phyloP scores from a whole-genome alignment of 2,888 invertebrate genomes.

The Archips xylosteana region DNA sequence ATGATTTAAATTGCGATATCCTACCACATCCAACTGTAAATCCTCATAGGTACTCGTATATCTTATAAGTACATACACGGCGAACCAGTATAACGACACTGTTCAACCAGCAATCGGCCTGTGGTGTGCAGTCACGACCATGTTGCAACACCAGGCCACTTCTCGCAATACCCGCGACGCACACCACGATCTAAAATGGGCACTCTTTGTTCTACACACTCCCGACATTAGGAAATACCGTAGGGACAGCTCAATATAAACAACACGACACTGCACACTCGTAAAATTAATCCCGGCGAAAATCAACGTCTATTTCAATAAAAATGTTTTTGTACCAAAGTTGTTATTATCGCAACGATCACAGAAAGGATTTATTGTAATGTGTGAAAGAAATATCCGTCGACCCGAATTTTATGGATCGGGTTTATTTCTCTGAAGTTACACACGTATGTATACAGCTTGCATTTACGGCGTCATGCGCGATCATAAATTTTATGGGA shows the following conservation, averaged over 20 bases:
- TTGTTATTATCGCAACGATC: constrained; percentile 33
- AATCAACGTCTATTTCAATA: constrained; percentile 8
- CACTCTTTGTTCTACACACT: constrained; percentile 56
- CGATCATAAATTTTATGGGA: constrained; percentile 76
- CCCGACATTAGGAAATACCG: constrained; percentile 11
- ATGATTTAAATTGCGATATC: background rate
- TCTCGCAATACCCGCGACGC: constrained; percentile 16
- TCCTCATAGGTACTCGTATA: background rate
- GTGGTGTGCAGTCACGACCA: constrained; percentile 59
- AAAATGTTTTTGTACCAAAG: constrained; percentile 28
- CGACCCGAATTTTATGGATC: constrained; percentile 67
- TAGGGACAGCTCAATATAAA: constrained; percentile 2
- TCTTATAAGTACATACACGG: constrained; percentile 1
- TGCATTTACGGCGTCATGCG: constrained; percentile 76
- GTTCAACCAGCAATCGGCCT: constrained; percentile 14
- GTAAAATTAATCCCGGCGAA: constrained; percentile 6
- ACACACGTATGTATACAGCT: constrained; percentile 52
- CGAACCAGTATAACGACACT: constrained; percentile 5
- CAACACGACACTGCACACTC: background rate
- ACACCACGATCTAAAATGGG: constrained; percentile 58
- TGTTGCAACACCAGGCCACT: constrained; percentile 56
- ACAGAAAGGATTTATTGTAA: constrained; percentile 54
- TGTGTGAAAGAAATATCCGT: constrained; percentile 62
- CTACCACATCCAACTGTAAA: constrained; percentile 5
- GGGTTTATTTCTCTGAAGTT: constrained; percentile 59